phyloP scores from a whole-genome alignment of 2,797 vertebrate species.

The Miichthys miiuy region DNA sequence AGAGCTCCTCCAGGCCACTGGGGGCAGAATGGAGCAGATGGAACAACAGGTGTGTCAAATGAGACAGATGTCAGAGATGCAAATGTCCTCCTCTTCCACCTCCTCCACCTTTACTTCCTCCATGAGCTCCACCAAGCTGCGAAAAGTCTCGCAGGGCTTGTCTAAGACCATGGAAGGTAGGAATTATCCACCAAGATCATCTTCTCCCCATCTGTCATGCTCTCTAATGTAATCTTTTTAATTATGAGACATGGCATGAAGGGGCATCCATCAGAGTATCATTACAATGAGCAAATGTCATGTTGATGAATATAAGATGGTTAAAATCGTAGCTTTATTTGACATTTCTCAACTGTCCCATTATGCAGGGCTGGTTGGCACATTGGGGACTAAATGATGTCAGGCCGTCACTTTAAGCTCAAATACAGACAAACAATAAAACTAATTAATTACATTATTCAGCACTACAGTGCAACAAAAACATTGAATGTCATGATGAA shows the following conservation, averaged over 20 bases:
- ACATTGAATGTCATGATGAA: not conserved
- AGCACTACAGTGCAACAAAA: not conserved
- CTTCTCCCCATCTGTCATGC: not conserved
- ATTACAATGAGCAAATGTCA: not conserved
- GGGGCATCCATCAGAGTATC: not conserved
- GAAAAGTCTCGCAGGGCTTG: conserved; percentile 76
- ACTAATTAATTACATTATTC: not conserved
- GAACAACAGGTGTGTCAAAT: conserved; percentile 39
- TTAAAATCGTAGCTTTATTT: not conserved
- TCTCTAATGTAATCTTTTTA: not conserved
- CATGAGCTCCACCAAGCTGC: conserved; percentile 71
- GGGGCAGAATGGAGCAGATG: conserved; percentile 64
- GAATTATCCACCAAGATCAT: not conserved
- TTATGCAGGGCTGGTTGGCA: not conserved
- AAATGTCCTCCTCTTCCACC: conserved; percentile 61
- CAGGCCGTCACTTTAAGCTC: not conserved
- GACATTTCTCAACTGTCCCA: not conserved
- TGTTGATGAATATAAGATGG: not conserved
- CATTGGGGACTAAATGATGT: not conserved
- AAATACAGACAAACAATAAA: conserved; percentile 4
- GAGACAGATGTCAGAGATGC: conserved; percentile 57
- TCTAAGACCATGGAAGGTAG: conserved; percentile 76
- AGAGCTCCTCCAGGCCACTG: conserved; percentile 64
- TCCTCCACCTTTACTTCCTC: conserved; percentile 64
- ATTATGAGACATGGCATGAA: not conserved